Evolutionary conservation across 2,888 invertebrate species (phyloP), one percentile per base, ranked within the genome.

Genomic region (Cosmorhoe ocellata): DNA sequence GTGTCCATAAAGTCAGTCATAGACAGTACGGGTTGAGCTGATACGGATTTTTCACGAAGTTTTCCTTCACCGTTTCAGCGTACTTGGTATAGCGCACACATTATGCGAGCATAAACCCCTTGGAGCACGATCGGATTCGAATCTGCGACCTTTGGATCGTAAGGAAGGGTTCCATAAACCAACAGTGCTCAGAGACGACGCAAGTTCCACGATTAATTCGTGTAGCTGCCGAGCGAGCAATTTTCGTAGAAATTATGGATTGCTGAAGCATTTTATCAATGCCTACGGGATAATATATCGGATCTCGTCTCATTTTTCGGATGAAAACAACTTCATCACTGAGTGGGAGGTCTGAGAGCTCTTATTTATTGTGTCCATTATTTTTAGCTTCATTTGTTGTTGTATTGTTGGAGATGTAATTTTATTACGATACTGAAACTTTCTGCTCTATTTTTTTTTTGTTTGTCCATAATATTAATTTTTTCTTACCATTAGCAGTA

Each of bases 261-360:
- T 66, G 66, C 67, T 66, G 61, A 71, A 73, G 64, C 65, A 60
- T 71, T 80, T 74, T 72, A 80, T 79, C 78, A 80, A 76, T 76
- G 79, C 70, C 71, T 4, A n/a, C 58, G 60, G 56, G 47, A 58
- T 70, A 69, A 78, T 74, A 73, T 74, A 79, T 78, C 60, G 66
- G 58, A 57, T 58, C 39, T 51, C 54, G 49, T 44, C 45, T 61
- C 52, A 57, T 58, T 63, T 61, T 55, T 48, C 50, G 46, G 53
- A 56, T 63, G 59, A 72, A 75, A 75, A 71, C 63, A 71, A 72
- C 67, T 67, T 63, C 62, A 63, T 69, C 61, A 66, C 61, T 56
- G 65, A 62, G 62, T 60, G 60, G 61, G 58, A 58, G 56, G 40
- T 55, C 56, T 59, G 63, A 53, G 61, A 64, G 60, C 61, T 67